Evolutionary conservation across 2,797 vertebrate genomes (phyloP), one percentile per base, ranked within the genome.

Genomic region (Glyptemys insculpta): DNA sequence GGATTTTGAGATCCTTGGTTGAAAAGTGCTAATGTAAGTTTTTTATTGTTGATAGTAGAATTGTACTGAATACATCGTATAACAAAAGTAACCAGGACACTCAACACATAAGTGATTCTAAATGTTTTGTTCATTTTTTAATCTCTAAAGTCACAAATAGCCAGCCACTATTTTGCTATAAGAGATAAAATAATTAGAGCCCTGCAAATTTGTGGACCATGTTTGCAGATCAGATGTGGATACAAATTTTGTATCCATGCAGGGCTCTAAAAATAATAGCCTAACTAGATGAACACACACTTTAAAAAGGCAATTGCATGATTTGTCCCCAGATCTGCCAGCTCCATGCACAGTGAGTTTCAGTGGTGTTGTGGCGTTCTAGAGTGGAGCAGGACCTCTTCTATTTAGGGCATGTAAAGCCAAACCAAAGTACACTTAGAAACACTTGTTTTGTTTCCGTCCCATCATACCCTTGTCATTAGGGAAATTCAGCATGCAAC

Each of bases 261-360:
- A 59, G 29, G 29, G 57, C 29, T 59, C 57, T 59, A 31, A 59
- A 59, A 59, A 59, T 9, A 21, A 53, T 31, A 37, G 23, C 27
- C 56, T 49, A 34, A 41, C 31, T 91, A 62, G 54, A 76, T 5
- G 2, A 86, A 56, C 34, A 52, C 1, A 1, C 2, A 2, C 65
- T 79, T 92, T 83, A 80, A 54, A 34, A 12, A 34, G 65, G 49
- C 25, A 56, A 29, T 34, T 79, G 37, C 50, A 68, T 68, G 44
- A 41, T 89, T 86, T 90, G 85, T 83, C 86, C 79, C 90, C 47
- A 65, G 86, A n/a, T 81, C 29, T 53, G 79, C 56, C 81, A 87
- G 49, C 81, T 50, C 78, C 89, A 53, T 85, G 83, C 41, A 84
- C 34, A 12, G 7, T 68, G 34, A 72, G 25, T 86, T 86, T 83